phyloP scores from a whole-genome alignment of 2,888 invertebrate species.

The Heliothis peltigera region DNA sequence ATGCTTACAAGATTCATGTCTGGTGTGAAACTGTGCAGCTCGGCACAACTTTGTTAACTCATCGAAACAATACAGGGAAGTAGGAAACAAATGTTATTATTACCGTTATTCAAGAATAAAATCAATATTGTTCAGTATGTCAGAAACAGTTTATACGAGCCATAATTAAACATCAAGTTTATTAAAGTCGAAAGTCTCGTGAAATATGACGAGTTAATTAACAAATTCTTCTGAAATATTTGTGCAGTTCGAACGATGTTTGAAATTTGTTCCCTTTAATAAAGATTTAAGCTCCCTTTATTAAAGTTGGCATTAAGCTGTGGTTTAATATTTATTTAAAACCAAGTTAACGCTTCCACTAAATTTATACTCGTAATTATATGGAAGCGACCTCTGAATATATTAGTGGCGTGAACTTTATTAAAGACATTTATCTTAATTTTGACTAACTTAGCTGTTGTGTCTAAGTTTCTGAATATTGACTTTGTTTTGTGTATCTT shows the following conservation, averaged over 20 bases:
- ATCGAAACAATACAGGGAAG: not conserved
- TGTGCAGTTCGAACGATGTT: slow-evolving; percentile 48
- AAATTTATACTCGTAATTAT: slow-evolving; percentile 71
- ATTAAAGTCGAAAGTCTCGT: slow-evolving; percentile 41
- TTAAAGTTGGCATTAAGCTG: slow-evolving; percentile 56
- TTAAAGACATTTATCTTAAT: slow-evolving; percentile 74
- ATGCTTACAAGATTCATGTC: slow-evolving; percentile 4
- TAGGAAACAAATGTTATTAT: not conserved
- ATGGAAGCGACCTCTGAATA: slow-evolving; percentile 60
- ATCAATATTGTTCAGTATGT: slow-evolving; percentile 4
- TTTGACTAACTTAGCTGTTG: slow-evolving; percentile 59
- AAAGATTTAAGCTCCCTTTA: slow-evolving; percentile 59
- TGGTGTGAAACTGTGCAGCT: too few species aligned
- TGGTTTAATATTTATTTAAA: slow-evolving; percentile 63
- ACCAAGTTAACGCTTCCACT: slow-evolving; percentile 45
- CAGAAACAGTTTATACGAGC: slow-evolving; percentile 6
- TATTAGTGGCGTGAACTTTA: slow-evolving; percentile 63
- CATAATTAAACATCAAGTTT: slow-evolving; percentile 36
- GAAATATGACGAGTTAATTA: slow-evolving; percentile 59
- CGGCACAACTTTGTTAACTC: too few species aligned
- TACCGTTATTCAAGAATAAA: not conserved
- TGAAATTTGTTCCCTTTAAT: slow-evolving; percentile 65
- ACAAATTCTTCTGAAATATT: slow-evolving; percentile 55
- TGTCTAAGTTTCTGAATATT: slow-evolving; percentile 49
- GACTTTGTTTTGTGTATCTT: slow-evolving; percentile 38